These are phyloP conservation scores for Cephus spinipes DNA, from an alignment of 2,888 invertebrate species.

Conservation along the genomic window DNA sequence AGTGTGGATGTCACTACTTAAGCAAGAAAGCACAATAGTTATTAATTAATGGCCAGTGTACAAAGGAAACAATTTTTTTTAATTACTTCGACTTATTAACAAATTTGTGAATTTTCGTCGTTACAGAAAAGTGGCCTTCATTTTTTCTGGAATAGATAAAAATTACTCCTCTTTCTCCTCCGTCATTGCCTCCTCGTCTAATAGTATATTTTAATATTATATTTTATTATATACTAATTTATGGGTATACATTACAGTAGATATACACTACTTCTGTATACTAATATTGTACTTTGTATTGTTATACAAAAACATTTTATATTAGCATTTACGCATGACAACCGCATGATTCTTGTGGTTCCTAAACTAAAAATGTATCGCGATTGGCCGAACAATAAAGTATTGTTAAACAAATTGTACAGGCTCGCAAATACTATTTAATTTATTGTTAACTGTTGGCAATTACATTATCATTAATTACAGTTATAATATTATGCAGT, in stretches of 20 bases:
- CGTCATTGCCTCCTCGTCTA: background rate
- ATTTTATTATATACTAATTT: constrained; percentile 12
- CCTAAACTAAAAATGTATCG: background rate
- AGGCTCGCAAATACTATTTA: constrained; percentile 20
- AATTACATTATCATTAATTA: constrained; percentile 56
- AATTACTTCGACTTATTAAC: background rate
- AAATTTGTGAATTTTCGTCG: background rate
- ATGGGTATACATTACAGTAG: constrained; percentile 29
- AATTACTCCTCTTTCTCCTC: background rate
- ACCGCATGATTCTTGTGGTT: background rate
- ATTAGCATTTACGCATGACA: background rate
- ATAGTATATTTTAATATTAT: background rate
- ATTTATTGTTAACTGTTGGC: constrained; percentile 55
- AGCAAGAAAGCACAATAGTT: background rate
- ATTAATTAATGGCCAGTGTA: background rate
- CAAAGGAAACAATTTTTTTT: background rate
- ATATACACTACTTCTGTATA: constrained; percentile 22
- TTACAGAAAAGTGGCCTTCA: background rate
- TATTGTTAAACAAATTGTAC: constrained; percentile 9
- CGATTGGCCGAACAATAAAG: background rate
- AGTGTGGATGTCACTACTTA: background rate
- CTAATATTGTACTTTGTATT: constrained; percentile 35
- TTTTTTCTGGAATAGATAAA: background rate
- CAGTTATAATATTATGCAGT: constrained; percentile 42
- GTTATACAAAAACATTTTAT: constrained; percentile 20